A percentile compares a stretch with the other conserved stretches of the same genome.
phyloP scores from a whole-genome alignment of 2,888 invertebrate genomes.

The Anarsia innoxiella region DNA sequence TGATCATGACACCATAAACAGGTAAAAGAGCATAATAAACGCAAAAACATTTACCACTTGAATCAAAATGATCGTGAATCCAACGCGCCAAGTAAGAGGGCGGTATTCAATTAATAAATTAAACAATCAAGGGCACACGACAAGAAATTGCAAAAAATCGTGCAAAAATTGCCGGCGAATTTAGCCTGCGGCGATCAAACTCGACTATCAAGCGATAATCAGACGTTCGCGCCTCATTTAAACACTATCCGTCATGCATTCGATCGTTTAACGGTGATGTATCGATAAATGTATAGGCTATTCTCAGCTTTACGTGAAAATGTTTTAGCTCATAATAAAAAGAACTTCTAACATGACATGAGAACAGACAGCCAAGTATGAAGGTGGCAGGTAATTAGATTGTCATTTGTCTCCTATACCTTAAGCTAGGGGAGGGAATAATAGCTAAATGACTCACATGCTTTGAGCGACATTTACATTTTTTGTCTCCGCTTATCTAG shows the following conservation, averaged over 20 bases:
- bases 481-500: neutral
- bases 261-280: constrained; percentile 4
- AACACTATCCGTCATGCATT: constrained; percentile 23
- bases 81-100: no score
- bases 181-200: constrained; percentile 24
- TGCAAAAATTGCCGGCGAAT: constrained; percentile 26
- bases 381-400: constrained; percentile 7
- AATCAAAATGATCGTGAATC: constrained; percentile 15
- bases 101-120: constrained; percentile 17
- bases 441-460: neutral
- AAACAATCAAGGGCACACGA: constrained; percentile 25
- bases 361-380: neutral
- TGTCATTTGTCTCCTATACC: constrained; percentile 8
- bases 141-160: constrained; percentile 19
- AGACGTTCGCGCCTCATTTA: constrained; percentile 27
- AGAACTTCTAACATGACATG: neutral
- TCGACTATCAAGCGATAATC: constrained; percentile 28
- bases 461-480: constrained; percentile 2
- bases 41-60: no score
- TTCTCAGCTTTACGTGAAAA: constrained; percentile 1
- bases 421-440: neutral
- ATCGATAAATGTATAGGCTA: neutral
- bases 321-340: neutral
- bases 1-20: no score
- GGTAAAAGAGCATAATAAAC: no score